Conservation (phyloP, 2,797 vertebrate genomes). For the Propithecus deckenii region DNA sequence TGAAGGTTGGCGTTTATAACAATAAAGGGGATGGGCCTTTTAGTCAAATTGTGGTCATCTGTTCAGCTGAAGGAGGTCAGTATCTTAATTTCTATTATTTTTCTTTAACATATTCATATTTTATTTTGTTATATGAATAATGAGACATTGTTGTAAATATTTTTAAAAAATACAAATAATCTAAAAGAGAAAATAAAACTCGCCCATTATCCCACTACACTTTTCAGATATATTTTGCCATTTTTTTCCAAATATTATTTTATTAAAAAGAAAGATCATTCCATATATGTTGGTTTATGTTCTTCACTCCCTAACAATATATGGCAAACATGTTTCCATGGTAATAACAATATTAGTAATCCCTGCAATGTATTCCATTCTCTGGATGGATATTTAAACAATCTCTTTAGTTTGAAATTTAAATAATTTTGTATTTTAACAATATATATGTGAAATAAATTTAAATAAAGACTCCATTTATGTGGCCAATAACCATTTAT, state of each 20-base stretch:
- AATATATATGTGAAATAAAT: background rate
- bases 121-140: background rate
- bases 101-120: background rate
- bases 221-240: background rate
- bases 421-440: background rate
- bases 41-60: constrained; percentile 94
- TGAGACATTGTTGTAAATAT: background rate
- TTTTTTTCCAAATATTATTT: background rate
- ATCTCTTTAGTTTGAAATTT: background rate
- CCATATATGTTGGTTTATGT: background rate
- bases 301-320: background rate
- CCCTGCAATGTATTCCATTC: background rate
- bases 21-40: constrained; percentile 98
- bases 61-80: constrained; percentile 96
- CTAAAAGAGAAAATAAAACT: background rate
- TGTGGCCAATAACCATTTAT: background rate
- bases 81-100: constrained; percentile 7
- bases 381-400: background rate
- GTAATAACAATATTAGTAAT: background rate
- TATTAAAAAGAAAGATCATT: background rate
- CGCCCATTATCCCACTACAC: background rate
- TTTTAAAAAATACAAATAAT: background rate
- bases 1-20: constrained; percentile 98
- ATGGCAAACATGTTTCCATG: background rate
- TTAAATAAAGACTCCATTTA: background rate